These are phyloP conservation scores for Pangasianodon hypophthalmus DNA, from an alignment of 2,113 vertebrate species.

Conservation along the genomic window DNA sequence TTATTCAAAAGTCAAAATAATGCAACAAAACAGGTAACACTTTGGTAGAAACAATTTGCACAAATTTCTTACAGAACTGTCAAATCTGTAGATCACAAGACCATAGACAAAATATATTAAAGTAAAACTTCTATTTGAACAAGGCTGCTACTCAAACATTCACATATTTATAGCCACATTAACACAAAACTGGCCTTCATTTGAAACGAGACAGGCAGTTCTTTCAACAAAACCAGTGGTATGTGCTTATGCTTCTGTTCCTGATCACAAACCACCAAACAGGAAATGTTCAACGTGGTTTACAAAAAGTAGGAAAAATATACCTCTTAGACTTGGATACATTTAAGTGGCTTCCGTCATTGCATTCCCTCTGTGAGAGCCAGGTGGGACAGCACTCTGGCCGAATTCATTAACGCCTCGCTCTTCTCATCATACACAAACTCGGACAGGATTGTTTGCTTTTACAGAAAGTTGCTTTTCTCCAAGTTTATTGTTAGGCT, in stretches of 20 bases:
- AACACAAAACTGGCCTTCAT: conserved; percentile 65
- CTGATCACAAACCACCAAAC: conserved; percentile 47
- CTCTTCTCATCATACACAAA: conserved; percentile 31
- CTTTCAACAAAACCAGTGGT: conserved; percentile 93
- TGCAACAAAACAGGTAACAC: conserved; percentile 29
- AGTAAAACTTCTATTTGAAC: conserved; percentile 58
- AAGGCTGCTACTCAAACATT: conserved; percentile 63
- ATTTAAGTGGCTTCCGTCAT: conserved; percentile 40
- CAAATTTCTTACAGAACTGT: conserved; percentile 50
- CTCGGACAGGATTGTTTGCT: conserved; percentile 43
- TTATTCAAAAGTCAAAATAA: conserved; percentile 44
- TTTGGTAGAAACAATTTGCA: conserved; percentile 41
- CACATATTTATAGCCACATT: conserved; percentile 36
- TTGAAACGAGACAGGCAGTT: conserved; percentile 73
- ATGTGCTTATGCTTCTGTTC: conserved; percentile 58
- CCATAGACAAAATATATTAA: conserved; percentile 53
- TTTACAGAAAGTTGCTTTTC: conserved; percentile 42
- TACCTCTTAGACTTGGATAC: conserved; percentile 40
- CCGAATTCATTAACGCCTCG: conserved; percentile 38
- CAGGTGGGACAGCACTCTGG: conserved; percentile 23
- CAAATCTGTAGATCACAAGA: conserved; percentile 39
- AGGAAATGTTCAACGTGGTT: conserved; percentile 54
- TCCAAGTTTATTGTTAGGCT: conserved; percentile 44
- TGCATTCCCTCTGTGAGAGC: conserved; percentile 21
- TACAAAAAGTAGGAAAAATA: conserved; percentile 63